phyloP scores from a whole-genome alignment of 2,113 vertebrate species.

The Pipra filicauda region DNA sequence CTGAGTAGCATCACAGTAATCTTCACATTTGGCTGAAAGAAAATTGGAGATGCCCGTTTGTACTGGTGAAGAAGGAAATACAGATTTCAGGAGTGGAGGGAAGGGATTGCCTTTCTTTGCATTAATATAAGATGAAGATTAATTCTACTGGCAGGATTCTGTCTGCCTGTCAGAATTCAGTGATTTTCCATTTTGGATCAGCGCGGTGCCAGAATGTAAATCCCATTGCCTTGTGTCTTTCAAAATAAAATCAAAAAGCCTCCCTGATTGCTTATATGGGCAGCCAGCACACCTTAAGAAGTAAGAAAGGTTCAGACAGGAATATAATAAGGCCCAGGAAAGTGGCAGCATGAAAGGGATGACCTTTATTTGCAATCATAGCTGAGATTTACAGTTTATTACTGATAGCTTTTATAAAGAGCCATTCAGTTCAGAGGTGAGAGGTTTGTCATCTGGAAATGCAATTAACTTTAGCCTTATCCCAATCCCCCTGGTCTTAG shows the following conservation, averaged over 20 bases:
- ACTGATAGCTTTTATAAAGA: constrained; percentile 91
- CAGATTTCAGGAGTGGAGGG: neutral
- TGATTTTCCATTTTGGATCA: constrained; percentile 49
- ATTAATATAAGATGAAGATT: constrained; percentile 42
- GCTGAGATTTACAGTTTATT: constrained; percentile 91
- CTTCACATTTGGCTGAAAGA: neutral
- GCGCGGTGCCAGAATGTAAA: constrained; percentile 63
- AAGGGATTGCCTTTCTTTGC: constrained; percentile 36
- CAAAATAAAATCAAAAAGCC: constrained; percentile 61
- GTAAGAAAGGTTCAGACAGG: constrained; percentile 72
- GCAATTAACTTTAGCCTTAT: constrained; percentile 88
- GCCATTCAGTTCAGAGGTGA: constrained; percentile 90
- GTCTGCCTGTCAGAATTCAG: constrained; percentile 13
- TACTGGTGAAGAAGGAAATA: neutral
- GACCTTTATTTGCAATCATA: constrained; percentile 91
- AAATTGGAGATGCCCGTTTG: rapidly evolving
- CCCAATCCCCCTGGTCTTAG: constrained; percentile 84
- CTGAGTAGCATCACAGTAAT: neutral
- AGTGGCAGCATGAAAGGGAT: constrained; percentile 82
- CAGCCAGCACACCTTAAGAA: constrained; percentile 78
- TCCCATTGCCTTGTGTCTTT: constrained; percentile 64
- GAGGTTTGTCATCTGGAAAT: constrained; percentile 91
- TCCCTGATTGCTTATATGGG: constrained; percentile 65
- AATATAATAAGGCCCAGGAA: constrained; percentile 79
- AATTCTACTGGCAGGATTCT: constrained; percentile 25